Evolutionary conservation across 2,113 vertebrate species (phyloP).

Genomic region (Nesoenas mayeri): DNA sequence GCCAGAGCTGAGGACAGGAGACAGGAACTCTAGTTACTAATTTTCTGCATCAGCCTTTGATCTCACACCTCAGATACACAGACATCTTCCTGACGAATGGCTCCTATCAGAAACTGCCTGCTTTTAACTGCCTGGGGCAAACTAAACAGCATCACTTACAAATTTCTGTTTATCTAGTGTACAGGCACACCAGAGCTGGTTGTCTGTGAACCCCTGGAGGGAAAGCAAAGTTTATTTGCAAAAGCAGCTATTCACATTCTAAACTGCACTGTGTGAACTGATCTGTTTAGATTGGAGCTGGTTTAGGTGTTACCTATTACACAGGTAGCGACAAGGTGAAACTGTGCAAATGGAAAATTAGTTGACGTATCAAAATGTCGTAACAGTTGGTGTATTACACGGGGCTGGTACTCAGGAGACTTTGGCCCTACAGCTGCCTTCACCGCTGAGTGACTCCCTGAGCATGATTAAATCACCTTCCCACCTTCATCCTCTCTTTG

Average conservation of each 20-base stretch:
- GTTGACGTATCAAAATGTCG: background rate
- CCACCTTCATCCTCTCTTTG: background rate
- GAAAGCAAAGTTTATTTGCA: background rate
- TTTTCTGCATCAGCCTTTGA: background rate
- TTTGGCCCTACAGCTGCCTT: background rate
- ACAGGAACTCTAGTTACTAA: background rate
- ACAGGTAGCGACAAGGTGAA: background rate
- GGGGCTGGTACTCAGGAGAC: background rate
- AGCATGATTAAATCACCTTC: background rate
- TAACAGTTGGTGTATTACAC: background rate
- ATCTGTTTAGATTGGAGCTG: background rate
- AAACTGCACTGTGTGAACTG: background rate
- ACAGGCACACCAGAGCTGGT: background rate
- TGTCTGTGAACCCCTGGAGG: background rate
- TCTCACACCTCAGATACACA: background rate
- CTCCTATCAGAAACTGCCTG: background rate
- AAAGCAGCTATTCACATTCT: background rate
- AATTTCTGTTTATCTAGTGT: background rate
- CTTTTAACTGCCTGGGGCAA: background rate
- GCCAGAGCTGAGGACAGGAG: background rate
- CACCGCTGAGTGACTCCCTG: background rate
- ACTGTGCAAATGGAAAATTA: background rate
- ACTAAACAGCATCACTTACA: background rate
- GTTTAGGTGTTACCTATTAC: background rate
- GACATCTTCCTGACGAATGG: background rate